A percentile compares a stretch with the other conserved stretches of the same genome.
Conservation (phyloP, 2,797 vertebrate genomes). For the Eulemur albifrons region DNA sequence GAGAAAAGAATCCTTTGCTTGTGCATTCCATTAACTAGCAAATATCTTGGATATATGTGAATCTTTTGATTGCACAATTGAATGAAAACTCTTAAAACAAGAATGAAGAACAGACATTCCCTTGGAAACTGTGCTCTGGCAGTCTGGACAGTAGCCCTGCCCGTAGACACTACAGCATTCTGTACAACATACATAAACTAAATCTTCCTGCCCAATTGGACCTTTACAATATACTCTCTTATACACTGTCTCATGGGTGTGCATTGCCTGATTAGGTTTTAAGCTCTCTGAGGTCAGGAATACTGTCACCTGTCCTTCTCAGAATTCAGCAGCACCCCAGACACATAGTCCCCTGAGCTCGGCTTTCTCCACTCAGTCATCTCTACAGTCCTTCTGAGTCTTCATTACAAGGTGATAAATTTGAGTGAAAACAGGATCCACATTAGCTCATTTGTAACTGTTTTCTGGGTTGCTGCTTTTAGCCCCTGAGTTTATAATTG, state of each 20-base stretch:
- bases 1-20: slow-evolving; percentile 59
- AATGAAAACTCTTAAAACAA: slow-evolving; percentile 69
- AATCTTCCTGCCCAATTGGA: neutral
- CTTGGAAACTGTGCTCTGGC: slow-evolving; percentile 37
- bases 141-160: slow-evolving; percentile 32
- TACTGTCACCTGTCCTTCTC: neutral
- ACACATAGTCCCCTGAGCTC: neutral
- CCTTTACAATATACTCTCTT: neutral
- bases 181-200: neutral
- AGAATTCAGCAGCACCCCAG: neutral
- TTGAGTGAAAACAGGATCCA: neutral
- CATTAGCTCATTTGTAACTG: neutral
- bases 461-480: slow-evolving; percentile 24
- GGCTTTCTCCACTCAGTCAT: neutral
- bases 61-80: slow-evolving; percentile 59
- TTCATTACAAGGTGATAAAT: neutral
- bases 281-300: neutral
- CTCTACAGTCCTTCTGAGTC: neutral
- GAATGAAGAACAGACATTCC: slow-evolving; percentile 53
- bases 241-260: neutral
- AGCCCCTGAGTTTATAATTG: neutral
- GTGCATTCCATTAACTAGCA: slow-evolving; percentile 64
- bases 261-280: neutral
- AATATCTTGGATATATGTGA: slow-evolving; percentile 59
- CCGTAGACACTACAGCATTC: neutral